Evolutionary conservation across 2,888 invertebrate genomes (phyloP).

Genomic region (Myopa testacea): DNA sequence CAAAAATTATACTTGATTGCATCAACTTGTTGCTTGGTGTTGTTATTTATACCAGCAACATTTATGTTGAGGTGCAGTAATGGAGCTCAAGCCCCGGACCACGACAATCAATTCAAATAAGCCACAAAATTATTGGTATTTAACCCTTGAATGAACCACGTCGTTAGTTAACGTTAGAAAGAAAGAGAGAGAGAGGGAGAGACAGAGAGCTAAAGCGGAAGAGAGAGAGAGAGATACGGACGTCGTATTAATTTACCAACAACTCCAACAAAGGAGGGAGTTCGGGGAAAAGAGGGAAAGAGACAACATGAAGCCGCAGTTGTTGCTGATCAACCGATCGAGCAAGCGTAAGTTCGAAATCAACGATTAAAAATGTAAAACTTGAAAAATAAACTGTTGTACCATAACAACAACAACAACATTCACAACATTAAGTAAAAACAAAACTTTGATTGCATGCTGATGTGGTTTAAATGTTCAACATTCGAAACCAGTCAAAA

Average conservation of each 20-base stretch:
- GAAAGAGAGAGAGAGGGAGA: not conserved
- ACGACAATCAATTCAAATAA: not conserved
- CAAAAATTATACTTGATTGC: not conserved
- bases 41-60: not conserved
- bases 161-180: not conserved
- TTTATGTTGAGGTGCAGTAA: not conserved
- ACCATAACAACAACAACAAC: not conserved
- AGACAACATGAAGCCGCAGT: not conserved
- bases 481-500: not conserved
- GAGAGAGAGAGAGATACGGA: too few relatives aligned
- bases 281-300: not conserved
- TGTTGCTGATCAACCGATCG: too few relatives aligned
- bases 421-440: not conserved
- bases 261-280: not conserved
- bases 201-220: not conserved
- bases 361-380: not conserved
- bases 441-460: constrained; percentile 17
- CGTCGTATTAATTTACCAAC: too few relatives aligned
- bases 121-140: constrained; percentile 38
- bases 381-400: not conserved
- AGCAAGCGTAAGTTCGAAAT: too few relatives aligned
- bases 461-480: not conserved
- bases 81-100: too few relatives aligned
- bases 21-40: not conserved
- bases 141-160: constrained; percentile 37